A percentile compares a stretch with the other conserved stretches of the same genome.
Evolutionary conservation across 2,797 vertebrate genomes (phyloP).

Genomic region (Lepidocolaptes lacrymiger): DNA sequence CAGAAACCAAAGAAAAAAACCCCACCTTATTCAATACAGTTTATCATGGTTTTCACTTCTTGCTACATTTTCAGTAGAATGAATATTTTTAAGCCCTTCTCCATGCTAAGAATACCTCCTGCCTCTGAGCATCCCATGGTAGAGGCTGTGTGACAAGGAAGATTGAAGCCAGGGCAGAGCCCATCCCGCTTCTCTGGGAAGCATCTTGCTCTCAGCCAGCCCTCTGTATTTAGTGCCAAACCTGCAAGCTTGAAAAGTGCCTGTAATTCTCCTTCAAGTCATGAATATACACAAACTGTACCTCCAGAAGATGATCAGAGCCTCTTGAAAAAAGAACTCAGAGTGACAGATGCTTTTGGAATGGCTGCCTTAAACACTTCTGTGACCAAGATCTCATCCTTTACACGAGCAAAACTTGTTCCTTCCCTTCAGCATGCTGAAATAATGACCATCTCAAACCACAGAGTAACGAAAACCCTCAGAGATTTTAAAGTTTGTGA

Average conservation of each 20-base stretch:
- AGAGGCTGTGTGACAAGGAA: neutral
- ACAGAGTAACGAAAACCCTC: neutral
- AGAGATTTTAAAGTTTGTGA: neutral
- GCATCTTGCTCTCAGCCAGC: neutral
- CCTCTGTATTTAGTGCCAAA: neutral
- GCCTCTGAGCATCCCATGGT: neutral
- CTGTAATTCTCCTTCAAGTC: neutral
- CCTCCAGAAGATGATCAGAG: neutral
- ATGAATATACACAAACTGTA: neutral
- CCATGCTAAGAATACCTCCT: neutral
- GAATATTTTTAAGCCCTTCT: neutral
- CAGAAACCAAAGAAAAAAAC: neutral
- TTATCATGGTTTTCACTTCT: neutral
- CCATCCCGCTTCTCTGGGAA: neutral
- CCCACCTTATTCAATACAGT: neutral
- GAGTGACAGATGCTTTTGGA: neutral
- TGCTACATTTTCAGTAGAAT: neutral
- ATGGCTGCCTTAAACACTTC: neutral
- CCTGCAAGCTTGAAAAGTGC: neutral
- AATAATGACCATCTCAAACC: neutral
- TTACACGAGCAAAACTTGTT: neutral
- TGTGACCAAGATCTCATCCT: neutral
- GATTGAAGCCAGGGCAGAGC: rapidly evolving
- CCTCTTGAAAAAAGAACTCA: neutral
- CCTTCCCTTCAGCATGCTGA: neutral